These are phyloP conservation scores for Megaustenia siamemsis DNA, from an alignment of 2,888 invertebrate species.

Conservation along the genomic window DNA sequence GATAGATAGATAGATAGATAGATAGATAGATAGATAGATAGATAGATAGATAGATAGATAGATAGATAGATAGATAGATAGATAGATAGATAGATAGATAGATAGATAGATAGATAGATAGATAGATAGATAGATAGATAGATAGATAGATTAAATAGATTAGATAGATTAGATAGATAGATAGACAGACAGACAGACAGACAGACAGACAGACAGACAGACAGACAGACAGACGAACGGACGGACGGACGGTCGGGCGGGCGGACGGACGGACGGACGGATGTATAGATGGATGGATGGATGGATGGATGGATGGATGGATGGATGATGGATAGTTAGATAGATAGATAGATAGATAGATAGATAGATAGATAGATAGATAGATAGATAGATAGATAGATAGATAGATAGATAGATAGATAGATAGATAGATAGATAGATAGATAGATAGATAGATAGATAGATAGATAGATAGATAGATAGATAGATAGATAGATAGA, in stretches of 20 bases:
- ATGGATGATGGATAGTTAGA: conserved; percentile 19
- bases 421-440: too few species aligned
- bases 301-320: too few species aligned
- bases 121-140: background rate
- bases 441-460: too few species aligned
- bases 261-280: too few species aligned
- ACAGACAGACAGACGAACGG: conserved; percentile 34
- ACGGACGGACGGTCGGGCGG: too few species aligned
- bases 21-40: background rate
- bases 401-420: background rate
- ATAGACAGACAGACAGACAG: background rate
- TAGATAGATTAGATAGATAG: background rate
- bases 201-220: conserved; percentile 1
- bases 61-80: background rate
- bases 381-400: background rate
- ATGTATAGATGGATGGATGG: too few species aligned
- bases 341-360: conserved; percentile 16
- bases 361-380: conserved; percentile 24
- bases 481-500: too few species aligned
- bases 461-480: too few species aligned
- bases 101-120: background rate
- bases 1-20: background rate
- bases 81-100: background rate
- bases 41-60: background rate
- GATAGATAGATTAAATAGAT: background rate